Conservation (phyloP, 2,113 vertebrate genomes). For the Silurus glanis region DNA sequence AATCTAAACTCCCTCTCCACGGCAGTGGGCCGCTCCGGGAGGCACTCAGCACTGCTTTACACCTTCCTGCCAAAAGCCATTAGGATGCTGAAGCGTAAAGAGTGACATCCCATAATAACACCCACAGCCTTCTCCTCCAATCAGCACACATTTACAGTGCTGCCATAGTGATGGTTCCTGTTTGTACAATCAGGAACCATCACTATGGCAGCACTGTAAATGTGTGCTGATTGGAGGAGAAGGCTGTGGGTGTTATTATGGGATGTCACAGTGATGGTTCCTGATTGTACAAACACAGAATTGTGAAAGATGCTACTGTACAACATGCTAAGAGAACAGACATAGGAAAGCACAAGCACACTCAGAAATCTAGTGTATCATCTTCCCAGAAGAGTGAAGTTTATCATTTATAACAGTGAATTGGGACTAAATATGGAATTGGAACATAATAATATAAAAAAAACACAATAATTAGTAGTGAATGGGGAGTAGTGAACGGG, state of each 20-base stretch:
- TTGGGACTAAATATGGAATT: too few species aligned
- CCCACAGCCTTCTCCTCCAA: background rate
- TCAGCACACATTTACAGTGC: background rate
- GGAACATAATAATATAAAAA: too few species aligned
- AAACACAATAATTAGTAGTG: background rate
- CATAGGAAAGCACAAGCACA: too few species aligned
- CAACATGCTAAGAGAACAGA: too few species aligned
- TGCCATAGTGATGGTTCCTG: background rate
- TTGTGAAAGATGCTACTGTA: too few species aligned
- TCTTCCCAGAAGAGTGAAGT: too few species aligned
- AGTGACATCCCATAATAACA: background rate
- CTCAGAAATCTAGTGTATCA: too few species aligned
- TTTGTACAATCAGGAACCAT: too few species aligned
- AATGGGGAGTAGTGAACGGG: background rate
- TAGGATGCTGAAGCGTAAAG: background rate
- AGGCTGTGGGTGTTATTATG: background rate
- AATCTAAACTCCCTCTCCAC: background rate
- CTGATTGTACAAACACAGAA: background rate
- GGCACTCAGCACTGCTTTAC: background rate
- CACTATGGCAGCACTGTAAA: background rate
- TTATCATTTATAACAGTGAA: too few species aligned
- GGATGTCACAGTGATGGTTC: background rate
- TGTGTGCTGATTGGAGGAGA: background rate
- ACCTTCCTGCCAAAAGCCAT: background rate
- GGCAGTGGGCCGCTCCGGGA: background rate